Evolutionary conservation across 92 coral and sea anemone genomes (phyloP).

Genomic region (Phenganax subtilis): DNA sequence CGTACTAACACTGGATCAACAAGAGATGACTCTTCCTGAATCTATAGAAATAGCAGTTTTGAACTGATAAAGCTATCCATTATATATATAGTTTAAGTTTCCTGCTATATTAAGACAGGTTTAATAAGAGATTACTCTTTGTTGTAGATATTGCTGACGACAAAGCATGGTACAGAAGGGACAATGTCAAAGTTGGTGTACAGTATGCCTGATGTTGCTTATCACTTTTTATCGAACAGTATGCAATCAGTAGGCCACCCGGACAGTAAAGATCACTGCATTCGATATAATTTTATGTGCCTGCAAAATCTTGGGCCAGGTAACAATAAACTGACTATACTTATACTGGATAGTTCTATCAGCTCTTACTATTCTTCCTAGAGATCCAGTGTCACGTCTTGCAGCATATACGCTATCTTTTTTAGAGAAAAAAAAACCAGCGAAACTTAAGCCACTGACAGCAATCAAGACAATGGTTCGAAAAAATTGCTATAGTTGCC

Average conservation of each 20-base stretch:
- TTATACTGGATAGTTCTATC: too few relatives aligned
- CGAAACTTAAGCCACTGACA: conserved; percentile 28
- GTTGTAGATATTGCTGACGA: conserved; percentile 3
- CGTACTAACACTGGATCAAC: too few relatives aligned
- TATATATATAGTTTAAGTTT: too few relatives aligned
- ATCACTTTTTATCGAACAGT: conserved; percentile 33
- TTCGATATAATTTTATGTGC: conserved; percentile 22
- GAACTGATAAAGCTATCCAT: too few relatives aligned
- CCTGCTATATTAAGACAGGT: too few relatives aligned
- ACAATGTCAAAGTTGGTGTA: conserved; percentile 27
- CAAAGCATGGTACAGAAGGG: conserved; percentile 27
- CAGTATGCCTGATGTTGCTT: conserved; percentile 32
- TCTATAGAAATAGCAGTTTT: too few relatives aligned
- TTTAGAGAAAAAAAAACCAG: not conserved
- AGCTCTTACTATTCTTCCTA: too few relatives aligned
- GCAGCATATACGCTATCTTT: not conserved
- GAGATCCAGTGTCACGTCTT: not conserved
- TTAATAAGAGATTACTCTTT: not conserved
- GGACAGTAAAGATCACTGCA: conserved; percentile 23
- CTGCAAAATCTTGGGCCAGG: conserved; percentile 14
- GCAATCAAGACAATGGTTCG: conserved; percentile 33
- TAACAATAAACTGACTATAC: not conserved
- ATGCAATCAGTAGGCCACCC: conserved; percentile 33
- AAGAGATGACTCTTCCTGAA: too few relatives aligned
- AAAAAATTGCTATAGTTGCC: conserved; percentile 29